A percentile compares a stretch with the other conserved stretches of the same genome.
Conservation (phyloP, 2,797 vertebrate genomes). For the Microctenopoma stevenorrisi region DNA sequence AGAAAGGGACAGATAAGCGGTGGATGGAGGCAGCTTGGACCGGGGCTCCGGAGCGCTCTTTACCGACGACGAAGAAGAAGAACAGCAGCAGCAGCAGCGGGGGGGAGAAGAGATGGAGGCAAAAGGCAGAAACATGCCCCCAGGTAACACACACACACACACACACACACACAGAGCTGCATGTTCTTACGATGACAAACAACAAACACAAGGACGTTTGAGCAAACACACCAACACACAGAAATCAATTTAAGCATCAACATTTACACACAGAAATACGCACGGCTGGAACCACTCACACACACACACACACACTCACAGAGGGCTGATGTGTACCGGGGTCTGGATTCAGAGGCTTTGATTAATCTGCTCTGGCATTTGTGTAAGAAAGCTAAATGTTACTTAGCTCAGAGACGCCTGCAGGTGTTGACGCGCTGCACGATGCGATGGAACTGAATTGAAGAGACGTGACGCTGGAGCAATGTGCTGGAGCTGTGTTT, state of each 20-base stretch:
- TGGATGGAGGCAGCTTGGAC: constrained; percentile 85
- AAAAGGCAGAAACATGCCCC: constrained; percentile 83
- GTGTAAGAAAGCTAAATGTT: constrained; percentile 35
- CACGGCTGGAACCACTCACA: constrained; percentile 1
- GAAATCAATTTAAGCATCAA: neutral
- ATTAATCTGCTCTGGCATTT: constrained; percentile 29
- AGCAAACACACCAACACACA: neutral
- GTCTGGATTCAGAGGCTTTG: constrained; percentile 32
- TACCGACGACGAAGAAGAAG: constrained; percentile 67
- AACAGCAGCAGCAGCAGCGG: constrained; percentile 43
- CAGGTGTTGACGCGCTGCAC: neutral
- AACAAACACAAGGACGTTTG: neutral
- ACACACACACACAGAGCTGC: neutral
- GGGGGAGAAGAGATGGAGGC: constrained; percentile 81
- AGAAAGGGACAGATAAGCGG: constrained; percentile 68
- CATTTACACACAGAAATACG: constrained; percentile 31
- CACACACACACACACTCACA: neutral
- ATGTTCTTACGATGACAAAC: constrained; percentile 8
- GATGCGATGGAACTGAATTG: neutral
- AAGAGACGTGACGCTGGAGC: neutral
- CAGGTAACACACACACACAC: constrained; percentile 77
- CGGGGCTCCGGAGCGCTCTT: constrained; percentile 76
- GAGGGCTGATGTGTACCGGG: constrained; percentile 31
- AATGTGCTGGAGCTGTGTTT: neutral
- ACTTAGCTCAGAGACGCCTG: neutral